phyloP scores from a whole-genome alignment of 37 sponge, comb jelly and placozoan species.

The Amphimedon queenslandica region DNA sequence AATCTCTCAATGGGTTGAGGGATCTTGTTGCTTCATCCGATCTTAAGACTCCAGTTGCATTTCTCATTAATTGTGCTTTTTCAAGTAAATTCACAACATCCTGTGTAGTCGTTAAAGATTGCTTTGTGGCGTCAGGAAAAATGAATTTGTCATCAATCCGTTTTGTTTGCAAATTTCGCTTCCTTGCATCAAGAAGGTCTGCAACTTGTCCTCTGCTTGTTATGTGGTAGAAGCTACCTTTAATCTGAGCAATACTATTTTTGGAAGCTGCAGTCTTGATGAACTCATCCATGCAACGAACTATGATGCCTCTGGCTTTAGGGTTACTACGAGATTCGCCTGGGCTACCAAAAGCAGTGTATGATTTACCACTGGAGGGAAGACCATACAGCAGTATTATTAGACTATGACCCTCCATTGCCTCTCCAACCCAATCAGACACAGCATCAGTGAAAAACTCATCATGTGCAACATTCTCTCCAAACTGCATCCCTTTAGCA shows the following conservation, averaged over 20 bases:
- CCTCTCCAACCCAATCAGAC: neutral
- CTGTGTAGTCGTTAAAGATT: slow-evolving; percentile 16
- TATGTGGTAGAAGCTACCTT: slow-evolving; percentile 46
- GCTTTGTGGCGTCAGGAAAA: slow-evolving; percentile 23
- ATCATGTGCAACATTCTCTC: neutral
- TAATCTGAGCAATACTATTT: slow-evolving; percentile 1
- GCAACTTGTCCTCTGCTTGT: slow-evolving; percentile 56
- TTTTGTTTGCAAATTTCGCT: slow-evolving; percentile 25
- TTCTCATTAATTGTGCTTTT: slow-evolving; percentile 56
- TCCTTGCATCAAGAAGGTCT: slow-evolving; percentile 50
- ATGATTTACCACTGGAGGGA: slow-evolving; percentile 47
- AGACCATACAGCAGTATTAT: slow-evolving; percentile 34
- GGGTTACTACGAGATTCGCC: slow-evolving; percentile 33
- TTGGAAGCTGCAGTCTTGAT: neutral
- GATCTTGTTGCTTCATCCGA: neutral
- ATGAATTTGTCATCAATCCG: neutral
- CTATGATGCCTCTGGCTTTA: slow-evolving; percentile 55
- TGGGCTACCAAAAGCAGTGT: slow-evolving; percentile 49
- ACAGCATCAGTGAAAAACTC: slow-evolving; percentile 27
- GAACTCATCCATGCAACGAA: slow-evolving; percentile 25
- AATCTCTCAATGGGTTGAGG: slow-evolving; percentile 2
- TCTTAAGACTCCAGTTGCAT: slow-evolving; percentile 52
- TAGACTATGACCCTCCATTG: slow-evolving; percentile 13
- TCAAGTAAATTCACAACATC: slow-evolving; percentile 46
- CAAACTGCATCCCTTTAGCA: slow-evolving; percentile 1